Conservation (phyloP, 2,797 vertebrate genomes). For the Masticophis lateralis region DNA sequence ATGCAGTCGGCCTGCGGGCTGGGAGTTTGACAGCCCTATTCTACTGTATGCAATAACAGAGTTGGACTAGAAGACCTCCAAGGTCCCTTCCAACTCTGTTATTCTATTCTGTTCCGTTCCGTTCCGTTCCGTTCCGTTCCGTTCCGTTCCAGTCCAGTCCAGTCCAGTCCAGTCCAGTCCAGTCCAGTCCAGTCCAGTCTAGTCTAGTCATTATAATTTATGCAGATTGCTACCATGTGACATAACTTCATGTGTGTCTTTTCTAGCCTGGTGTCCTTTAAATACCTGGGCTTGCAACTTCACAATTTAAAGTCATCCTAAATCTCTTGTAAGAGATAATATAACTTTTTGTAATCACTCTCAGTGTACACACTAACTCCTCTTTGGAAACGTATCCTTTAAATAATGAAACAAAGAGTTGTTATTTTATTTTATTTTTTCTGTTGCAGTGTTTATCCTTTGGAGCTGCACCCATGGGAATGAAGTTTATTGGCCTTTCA, state of each 20-base stretch:
- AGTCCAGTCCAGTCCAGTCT: too few species aligned
- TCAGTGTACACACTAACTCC: background rate
- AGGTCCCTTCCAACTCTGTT: too few species aligned
- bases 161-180: too few species aligned
- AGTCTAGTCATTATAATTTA: background rate
- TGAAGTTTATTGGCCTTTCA: background rate
- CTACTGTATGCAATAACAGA: background rate
- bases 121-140: too few species aligned
- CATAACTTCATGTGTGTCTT: background rate
- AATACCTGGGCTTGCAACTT: background rate
- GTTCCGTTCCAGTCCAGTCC: too few species aligned
- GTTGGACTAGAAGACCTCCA: too few species aligned
- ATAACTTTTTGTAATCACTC: background rate
- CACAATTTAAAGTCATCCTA: background rate
- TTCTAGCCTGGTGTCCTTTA: background rate
- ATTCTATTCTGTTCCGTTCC: too few species aligned
- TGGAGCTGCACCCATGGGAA: background rate
- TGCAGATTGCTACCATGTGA: background rate
- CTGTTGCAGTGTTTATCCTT: background rate
- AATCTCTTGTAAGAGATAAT: background rate
- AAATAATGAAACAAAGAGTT: background rate
- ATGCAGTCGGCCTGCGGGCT: rapidly evolving
- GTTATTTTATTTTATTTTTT: background rate
- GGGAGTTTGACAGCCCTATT: too few species aligned
- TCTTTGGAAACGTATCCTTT: background rate